Evolutionary conservation across 2,888 invertebrate genomes (phyloP).

Genomic region (Megalurothrips usitatus): DNA sequence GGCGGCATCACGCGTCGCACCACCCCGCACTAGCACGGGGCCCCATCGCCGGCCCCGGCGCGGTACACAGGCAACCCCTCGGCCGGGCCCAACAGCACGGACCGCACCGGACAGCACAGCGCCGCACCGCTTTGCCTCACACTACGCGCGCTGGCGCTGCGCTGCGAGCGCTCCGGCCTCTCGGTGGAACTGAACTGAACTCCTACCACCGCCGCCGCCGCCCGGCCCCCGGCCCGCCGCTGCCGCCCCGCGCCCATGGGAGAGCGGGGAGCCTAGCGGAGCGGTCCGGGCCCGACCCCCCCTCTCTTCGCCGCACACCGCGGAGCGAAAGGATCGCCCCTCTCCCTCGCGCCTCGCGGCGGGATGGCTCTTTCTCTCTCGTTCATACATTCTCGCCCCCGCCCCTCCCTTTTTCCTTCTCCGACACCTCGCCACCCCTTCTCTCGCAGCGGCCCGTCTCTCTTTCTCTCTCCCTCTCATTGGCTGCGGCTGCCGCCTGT

Average conservation of each 20-base stretch:
- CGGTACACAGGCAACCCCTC: too few relatives aligned
- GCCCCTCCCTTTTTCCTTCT: not conserved
- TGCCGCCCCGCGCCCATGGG: not conserved
- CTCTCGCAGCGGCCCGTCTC: not conserved
- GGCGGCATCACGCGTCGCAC: not conserved
- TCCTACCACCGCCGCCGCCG: not conserved
- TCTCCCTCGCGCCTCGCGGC: not conserved
- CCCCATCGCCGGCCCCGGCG: not conserved
- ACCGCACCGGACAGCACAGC: not conserved
- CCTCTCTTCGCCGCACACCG: not conserved
- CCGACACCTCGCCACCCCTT: not conserved
- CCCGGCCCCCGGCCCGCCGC: too few relatives aligned
- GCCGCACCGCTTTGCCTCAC: not conserved
- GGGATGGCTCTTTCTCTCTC: not conserved
- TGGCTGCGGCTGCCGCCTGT: too few relatives aligned
- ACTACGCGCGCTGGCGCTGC: not conserved
- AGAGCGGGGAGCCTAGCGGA: not conserved
- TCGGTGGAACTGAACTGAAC: slow-evolving; percentile 17
- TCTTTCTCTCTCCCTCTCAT: too few relatives aligned
- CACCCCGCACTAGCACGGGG: not conserved
- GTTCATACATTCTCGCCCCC: not conserved
- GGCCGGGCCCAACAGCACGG: not conserved
- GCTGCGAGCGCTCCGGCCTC: slow-evolving; percentile 4
- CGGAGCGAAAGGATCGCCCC: not conserved
- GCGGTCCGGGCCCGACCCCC: not conserved